Percentiles rank a stretch among this genome's conserved stretches.
These are phyloP conservation scores for Acheta domesticus DNA, from an alignment of 2,888 invertebrate genomes.

Conservation along the genomic window DNA sequence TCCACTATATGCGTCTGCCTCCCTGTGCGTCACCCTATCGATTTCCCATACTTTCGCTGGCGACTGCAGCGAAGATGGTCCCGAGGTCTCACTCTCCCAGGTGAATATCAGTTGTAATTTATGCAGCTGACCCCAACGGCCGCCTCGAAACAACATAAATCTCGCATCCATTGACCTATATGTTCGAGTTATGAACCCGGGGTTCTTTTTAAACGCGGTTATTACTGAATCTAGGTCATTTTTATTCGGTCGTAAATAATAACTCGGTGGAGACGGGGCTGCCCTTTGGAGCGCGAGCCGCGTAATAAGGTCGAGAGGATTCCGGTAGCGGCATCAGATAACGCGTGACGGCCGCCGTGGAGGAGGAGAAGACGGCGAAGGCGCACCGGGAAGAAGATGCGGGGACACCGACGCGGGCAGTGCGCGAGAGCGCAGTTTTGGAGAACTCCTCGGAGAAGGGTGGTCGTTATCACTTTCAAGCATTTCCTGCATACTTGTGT, in stretches of 20 bases:
- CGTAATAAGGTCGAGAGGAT: background rate
- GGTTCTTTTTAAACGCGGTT: background rate
- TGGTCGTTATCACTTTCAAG: too few relatives aligned
- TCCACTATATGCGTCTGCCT: too few relatives aligned
- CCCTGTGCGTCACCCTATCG: too few relatives aligned
- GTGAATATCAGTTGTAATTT: background rate
- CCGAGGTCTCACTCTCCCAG: background rate
- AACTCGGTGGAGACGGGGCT: background rate
- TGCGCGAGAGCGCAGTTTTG: too few relatives aligned
- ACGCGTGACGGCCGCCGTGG: background rate
- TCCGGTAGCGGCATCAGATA: conserved; percentile 18
- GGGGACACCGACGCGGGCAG: too few relatives aligned
- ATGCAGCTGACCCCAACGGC: background rate
- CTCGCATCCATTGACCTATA: background rate
- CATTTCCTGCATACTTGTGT: too few relatives aligned
- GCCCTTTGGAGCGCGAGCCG: background rate
- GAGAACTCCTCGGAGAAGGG: too few relatives aligned
- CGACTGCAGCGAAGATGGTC: too few relatives aligned
- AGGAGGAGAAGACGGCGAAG: background rate
- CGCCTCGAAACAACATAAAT: conserved; percentile 3
- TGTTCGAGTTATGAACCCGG: background rate
- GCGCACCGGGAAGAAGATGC: background rate
- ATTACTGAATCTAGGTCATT: background rate
- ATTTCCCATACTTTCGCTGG: too few relatives aligned
- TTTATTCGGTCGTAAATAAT: conserved; percentile 6